Base-by-base conservation (phyloP, 1,140 invertebrate genomes). In the Ceratosolen solmsi region DNA sequence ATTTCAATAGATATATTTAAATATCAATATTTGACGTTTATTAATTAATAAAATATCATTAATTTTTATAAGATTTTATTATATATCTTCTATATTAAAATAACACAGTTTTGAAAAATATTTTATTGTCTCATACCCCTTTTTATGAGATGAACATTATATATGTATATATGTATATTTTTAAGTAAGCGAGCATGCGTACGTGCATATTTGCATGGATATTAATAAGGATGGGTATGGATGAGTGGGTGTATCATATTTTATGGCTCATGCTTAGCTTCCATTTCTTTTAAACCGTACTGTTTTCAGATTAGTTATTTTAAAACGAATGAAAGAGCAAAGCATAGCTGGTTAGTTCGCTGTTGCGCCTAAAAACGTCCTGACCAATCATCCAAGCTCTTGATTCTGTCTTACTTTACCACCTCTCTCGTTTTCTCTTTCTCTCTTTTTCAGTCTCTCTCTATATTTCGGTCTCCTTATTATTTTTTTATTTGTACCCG, bases 231-330 rank as follows among this genome's bases (percentile, higher is more conserved):
- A 13, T 46, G 41, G 13, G 41, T 46, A 46, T 46, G 41, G 5
- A 7, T 46, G 41, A 13, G 41, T 46, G 41, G 41, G 41, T 46
- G 41, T 46, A 46, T 46, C 13, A 7, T 73, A 7, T 17, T 51
- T n/a, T 54, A 5, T 27, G 17, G 54, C 11, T 73, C 20, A 1
- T 36, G 1, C 2, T 54, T 20, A 36, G 2, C 5, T 8, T 54
- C 1, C 22, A 9, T 25, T 0, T 36, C 46, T 27, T 17, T 30
- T 70, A 13, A 46, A 72, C 71, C 87, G 86, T 86, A 90, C 89
- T 87, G 87, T 90, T 91, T 92, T 89, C 88, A 91, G 89, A 91
- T 90, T 85, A 86, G 84, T 89, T 92, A 91, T 91, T 92, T 92
- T 91, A 89, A 56, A 49, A 38, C 36, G 8, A 60, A 49, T 27